These are phyloP conservation scores for Drosophila bipectinata DNA, from an alignment of 1,140 invertebrate species.

Conservation along the genomic window DNA sequence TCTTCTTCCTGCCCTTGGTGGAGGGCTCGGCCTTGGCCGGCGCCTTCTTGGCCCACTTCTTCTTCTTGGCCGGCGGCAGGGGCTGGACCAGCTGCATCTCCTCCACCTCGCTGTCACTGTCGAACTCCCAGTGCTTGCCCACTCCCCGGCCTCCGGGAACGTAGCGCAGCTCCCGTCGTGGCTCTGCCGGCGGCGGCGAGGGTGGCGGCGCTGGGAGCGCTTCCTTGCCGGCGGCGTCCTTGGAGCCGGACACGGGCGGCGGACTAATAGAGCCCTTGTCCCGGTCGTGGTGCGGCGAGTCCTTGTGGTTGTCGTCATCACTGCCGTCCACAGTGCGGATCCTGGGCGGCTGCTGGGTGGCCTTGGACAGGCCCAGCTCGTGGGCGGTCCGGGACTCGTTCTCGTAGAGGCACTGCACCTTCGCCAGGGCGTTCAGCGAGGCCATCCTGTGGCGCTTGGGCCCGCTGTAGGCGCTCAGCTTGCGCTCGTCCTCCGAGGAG, in stretches of 20 bases:
- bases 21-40: slow-evolving; percentile 10
- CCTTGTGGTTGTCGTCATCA: slow-evolving; percentile 72
- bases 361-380: slow-evolving; percentile 85
- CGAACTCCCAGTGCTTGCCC: slow-evolving; percentile 92
- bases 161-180: slow-evolving; percentile 87
- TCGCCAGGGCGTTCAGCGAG: slow-evolving; percentile 94
- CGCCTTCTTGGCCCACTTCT: slow-evolving; percentile 62
- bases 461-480: slow-evolving; percentile 83
- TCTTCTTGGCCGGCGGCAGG: slow-evolving; percentile 56
- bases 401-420: slow-evolving; percentile 95
- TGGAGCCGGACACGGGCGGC: slow-evolving; percentile 21
- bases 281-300: slow-evolving; percentile 38
- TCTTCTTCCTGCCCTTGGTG: slow-evolving; percentile 33
- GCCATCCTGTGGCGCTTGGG: slow-evolving; percentile 93
- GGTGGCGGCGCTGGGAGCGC: slow-evolving; percentile 1
- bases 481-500: slow-evolving; percentile 76
- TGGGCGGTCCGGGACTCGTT: slow-evolving; percentile 92
- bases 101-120: slow-evolving; percentile 84
- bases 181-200: slow-evolving; percentile 76
- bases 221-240: not conserved
- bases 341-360: slow-evolving; percentile 71
- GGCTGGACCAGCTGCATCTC: slow-evolving; percentile 66
- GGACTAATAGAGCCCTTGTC: slow-evolving; percentile 33
- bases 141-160: slow-evolving; percentile 90
- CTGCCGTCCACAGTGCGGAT: slow-evolving; percentile 75